Evolutionary conservation across 2,113 vertebrate species (phyloP).

Genomic region (Casuarius casuarius): DNA sequence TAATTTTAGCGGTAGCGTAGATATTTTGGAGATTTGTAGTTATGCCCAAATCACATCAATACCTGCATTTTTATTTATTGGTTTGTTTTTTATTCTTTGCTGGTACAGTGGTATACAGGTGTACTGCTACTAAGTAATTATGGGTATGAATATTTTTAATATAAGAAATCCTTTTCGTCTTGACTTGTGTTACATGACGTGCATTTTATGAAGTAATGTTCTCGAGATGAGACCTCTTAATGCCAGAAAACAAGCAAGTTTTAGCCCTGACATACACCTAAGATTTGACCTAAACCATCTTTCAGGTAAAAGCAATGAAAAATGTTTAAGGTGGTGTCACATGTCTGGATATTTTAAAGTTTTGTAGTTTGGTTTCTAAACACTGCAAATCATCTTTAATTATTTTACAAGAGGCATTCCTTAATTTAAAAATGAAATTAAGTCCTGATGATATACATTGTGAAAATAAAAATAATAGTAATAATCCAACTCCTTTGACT

Average conservation of each 20-base stretch:
- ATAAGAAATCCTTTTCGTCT: background rate
- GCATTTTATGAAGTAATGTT: background rate
- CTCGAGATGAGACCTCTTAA: background rate
- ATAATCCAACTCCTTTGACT: fast-evolving
- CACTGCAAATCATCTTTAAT: background rate
- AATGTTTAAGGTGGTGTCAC: background rate
- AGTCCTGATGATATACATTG: background rate
- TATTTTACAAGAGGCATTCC: background rate
- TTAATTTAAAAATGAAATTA: background rate
- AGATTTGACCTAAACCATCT: background rate
- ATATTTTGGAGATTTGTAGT: background rate
- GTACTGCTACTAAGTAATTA: background rate
- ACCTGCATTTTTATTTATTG: background rate
- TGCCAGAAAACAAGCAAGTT: background rate
- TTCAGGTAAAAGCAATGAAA: background rate
- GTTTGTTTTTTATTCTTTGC: background rate
- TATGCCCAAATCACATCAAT: background rate
- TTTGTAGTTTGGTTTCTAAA: background rate
- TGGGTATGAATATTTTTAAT: background rate
- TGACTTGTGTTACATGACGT: background rate
- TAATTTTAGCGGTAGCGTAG: background rate
- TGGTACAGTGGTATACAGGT: background rate
- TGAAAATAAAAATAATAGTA: background rate
- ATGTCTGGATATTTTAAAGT: fast-evolving
- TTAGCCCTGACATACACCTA: background rate